Conservation (phyloP, 1,140 invertebrate species). For the Drosophila murphyi region DNA sequence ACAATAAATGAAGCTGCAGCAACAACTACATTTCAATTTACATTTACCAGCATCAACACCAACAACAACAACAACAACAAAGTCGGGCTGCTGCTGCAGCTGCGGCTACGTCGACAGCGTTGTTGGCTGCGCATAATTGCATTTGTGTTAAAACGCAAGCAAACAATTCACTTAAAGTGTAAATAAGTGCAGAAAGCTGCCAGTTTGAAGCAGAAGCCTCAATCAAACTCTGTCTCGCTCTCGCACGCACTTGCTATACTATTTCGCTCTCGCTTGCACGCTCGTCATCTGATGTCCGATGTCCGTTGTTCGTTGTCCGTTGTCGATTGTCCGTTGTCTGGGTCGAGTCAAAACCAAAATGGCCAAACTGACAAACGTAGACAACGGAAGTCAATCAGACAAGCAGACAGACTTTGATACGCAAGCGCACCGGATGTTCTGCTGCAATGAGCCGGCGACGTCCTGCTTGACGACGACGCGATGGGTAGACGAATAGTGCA, state of each 20-base stretch:
- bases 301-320: neutral
- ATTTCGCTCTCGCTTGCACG: slow-evolving; percentile 13
- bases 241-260: neutral
- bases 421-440: slow-evolving; percentile 79
- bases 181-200: slow-evolving; percentile 70
- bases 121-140: slow-evolving; percentile 65
- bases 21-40: slow-evolving; percentile 29
- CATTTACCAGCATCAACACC: slow-evolving; percentile 10
- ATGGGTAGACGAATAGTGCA: too few relatives aligned
- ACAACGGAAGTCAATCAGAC: slow-evolving; percentile 83
- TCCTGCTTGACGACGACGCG: slow-evolving; percentile 3
- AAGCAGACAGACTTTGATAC: slow-evolving; percentile 75
- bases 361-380: slow-evolving; percentile 79
- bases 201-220: slow-evolving; percentile 36
- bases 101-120: slow-evolving; percentile 21
- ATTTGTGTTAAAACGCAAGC: slow-evolving; percentile 79
- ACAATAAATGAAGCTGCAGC: neutral
- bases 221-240: slow-evolving; percentile 13
- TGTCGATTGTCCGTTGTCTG: slow-evolving; percentile 26
- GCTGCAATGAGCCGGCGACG: slow-evolving; percentile 71
- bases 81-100: slow-evolving; percentile 28
- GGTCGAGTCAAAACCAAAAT: slow-evolving; percentile 72
- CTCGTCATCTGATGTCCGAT: neutral
- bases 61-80: slow-evolving; percentile 32
- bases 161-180: slow-evolving; percentile 83